Evolutionary conservation across 2,888 invertebrate species (phyloP), one percentile per base, ranked within the genome.

Genomic region (Chrysina gloriosa): DNA sequence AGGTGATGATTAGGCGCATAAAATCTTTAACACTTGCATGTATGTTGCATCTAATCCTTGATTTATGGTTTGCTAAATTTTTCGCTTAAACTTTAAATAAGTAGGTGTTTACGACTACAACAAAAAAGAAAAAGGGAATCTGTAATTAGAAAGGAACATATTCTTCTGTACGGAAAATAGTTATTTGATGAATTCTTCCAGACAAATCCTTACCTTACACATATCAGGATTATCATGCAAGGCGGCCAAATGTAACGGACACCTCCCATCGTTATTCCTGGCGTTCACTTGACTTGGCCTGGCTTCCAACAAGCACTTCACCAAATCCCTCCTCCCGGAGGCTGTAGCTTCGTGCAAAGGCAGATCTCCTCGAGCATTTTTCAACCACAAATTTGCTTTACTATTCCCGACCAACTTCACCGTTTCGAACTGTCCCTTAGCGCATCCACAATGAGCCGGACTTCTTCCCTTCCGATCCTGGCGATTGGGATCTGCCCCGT

Each of bases 281-380:
- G 92, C 93, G 83, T 90, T 97, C 54, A 95, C 90, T 77, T 90
- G 92, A 75, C 93, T 92, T 0, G 95, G 93, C 70, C 94, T 87
- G 76, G 93, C 92, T 58, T 90, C 89, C 65, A 96, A 85, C 45
- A 98, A 84, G 96, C 97, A 97, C 76, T 92, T 90, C 0, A 97
- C 92, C 68, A 97, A 82, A 77, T 96, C 96, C 71, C 94, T 89
- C 70, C 96, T 87, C 0, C 97, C 97, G 0, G 96, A 96, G 42
- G 94, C 90, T 0, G 97, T 94, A 0, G 98, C 98, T 84, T 99
- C 98, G 80, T 99, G 98, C 21, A 98, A 85, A 0, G 98, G 96
- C 65, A 96, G 87, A 81, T 98, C 98, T 0, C 98, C 98, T 79
- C 95, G 91, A 1, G 95, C 93, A 80, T 97, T 98, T 71, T 94